Conservation (phyloP, 2,888 invertebrate species). For the Tachina lurida region DNA sequence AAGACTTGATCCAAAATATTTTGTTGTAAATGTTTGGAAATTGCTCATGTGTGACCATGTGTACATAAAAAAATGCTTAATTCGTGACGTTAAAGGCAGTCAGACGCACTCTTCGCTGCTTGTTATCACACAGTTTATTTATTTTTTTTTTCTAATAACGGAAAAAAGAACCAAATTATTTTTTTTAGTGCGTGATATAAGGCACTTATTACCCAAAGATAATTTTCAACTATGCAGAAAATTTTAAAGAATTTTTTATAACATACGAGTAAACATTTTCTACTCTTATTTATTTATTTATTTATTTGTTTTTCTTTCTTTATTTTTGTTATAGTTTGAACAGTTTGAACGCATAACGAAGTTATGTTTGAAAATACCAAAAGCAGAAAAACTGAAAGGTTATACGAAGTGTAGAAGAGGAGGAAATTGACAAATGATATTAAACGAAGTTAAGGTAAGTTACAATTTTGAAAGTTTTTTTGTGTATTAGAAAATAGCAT, state of each 20-base stretch:
- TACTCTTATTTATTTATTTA: not conserved
- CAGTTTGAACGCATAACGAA: slow-evolving; percentile 29
- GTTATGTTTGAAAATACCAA: slow-evolving; percentile 28
- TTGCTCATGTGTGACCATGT: no score
- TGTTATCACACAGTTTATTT: no score
- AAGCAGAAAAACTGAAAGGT: slow-evolving; percentile 13
- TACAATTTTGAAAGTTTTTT: not conserved
- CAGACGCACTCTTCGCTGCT: no score
- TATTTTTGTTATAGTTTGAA: not conserved
- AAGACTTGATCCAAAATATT: no score
- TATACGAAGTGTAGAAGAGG: not conserved
- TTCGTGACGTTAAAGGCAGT: no score
- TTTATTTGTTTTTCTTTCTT: no score
- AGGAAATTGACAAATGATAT: not conserved
- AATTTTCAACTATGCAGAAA: slow-evolving; percentile 51
- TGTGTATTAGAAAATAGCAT: no score
- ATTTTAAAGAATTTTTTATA: slow-evolving; percentile 60
- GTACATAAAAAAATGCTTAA: no score
- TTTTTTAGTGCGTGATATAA: slow-evolving; percentile 60
- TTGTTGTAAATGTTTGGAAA: no score
- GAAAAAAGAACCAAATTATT: not conserved
- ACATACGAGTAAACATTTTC: slow-evolving; percentile 60
- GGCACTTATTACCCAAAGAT: slow-evolving; percentile 49
- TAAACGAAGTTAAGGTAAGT: not conserved
- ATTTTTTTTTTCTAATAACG: no score